Conservation (phyloP, 2,888 invertebrate species). For the Emesis russula region DNA sequence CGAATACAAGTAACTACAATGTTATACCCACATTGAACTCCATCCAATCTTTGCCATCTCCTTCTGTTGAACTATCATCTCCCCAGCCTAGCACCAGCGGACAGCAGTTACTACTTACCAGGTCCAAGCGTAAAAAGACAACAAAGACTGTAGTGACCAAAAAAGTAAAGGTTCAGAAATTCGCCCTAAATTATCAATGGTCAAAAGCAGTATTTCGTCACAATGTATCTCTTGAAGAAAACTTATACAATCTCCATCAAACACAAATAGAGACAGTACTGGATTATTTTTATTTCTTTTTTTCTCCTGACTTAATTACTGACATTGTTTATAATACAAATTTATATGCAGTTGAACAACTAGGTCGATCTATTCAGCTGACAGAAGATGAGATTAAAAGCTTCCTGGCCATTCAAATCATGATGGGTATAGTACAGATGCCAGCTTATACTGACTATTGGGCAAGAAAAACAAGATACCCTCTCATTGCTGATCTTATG, state of each 20-base stretch:
- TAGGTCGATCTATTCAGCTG: neutral
- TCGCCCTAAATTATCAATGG: slow-evolving; percentile 43
- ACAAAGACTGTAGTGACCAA: slow-evolving; percentile 58
- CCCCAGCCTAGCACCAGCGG: slow-evolving; percentile 43
- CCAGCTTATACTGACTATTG: too few species aligned
- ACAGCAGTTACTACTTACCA: slow-evolving; percentile 61
- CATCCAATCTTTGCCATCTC: slow-evolving; percentile 56
- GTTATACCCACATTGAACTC: slow-evolving; percentile 66
- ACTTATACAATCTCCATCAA: slow-evolving; percentile 38
- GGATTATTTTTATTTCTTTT: slow-evolving; percentile 39
- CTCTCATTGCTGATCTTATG: slow-evolving; percentile 27
- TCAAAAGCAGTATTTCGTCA: slow-evolving; percentile 42
- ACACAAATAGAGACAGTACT: slow-evolving; percentile 28
- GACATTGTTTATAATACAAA: slow-evolving; percentile 3
- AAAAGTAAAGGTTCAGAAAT: slow-evolving; percentile 52
- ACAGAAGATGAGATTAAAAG: slow-evolving; percentile 56
- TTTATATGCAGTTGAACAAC: slow-evolving; percentile 22
- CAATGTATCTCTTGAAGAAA: slow-evolving; percentile 22
- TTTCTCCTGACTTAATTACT: neutral
- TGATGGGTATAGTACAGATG: slow-evolving; percentile 43
- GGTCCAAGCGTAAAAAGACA: slow-evolving; percentile 66
- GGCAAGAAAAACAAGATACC: neutral
- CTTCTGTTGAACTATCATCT: neutral
- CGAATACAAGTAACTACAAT: slow-evolving; percentile 46
- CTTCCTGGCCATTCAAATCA: slow-evolving; percentile 49